Evolutionary conservation across 64 coral and sea anemone genomes (phyloP), one percentile per base, ranked within the genome.

Genomic region (Exaiptasia diaphana): DNA sequence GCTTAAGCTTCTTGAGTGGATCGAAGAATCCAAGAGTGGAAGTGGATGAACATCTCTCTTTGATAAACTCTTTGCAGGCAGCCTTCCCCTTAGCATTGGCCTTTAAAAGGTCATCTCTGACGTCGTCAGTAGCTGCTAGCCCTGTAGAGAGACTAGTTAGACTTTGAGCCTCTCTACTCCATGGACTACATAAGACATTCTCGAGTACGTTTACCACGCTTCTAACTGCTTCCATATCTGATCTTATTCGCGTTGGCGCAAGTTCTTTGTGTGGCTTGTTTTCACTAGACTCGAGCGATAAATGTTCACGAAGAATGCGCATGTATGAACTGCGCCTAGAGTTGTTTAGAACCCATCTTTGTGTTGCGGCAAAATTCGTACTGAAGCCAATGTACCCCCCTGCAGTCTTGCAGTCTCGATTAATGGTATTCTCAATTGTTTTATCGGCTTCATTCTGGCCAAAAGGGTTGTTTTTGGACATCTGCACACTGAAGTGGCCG

Each of bases 341-440:
- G 74, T 78, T 31, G 41, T 87, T 87, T 20, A 88, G 75, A 32
- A 86, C 71, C 83, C 72, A 86, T 60, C 71, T 77, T 39, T 86
- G 83, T 61, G 72, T 86, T 58, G 59, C 72, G 2, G 72, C 54
- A 24, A 77, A 86, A 29, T 73, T 73, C 3, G 68, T 39, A 46
- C 85, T 88, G 29, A 88, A 80, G 5, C 75, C 75, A 29, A 70
- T 46, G 41, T 88, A 88, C 0, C 75, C 75, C 39, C 85, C 85
- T 54, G 31, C 63, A 27, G 85, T 80, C 28, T 80, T 88, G 35
- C 74, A 80, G 39, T 88, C 75, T 13, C 71, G 25, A 53, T 86
- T 86, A 29, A 86, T 45, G 0, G 71, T 85, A 35, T 85, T 74
- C 26, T 85, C 70, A 62, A 74, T 74, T 11, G 82, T 75, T 20